Conservation (phyloP, 2,797 vertebrate genomes). For the Liparis tanakae region DNA sequence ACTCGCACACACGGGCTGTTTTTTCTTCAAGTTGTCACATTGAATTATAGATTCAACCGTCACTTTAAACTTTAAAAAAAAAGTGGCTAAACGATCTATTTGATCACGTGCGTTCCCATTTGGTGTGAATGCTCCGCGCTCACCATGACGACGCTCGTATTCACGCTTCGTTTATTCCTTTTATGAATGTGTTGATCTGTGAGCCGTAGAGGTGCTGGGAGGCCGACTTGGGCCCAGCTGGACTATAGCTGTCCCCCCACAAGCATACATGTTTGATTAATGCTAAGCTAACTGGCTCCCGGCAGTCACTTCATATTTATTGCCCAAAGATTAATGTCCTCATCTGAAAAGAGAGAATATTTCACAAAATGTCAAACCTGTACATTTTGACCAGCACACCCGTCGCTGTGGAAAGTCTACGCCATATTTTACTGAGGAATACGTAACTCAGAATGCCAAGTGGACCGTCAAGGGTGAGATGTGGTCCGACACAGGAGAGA, state of each 20-base stretch:
- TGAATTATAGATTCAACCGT: neutral
- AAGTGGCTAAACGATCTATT: neutral
- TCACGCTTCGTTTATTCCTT: neutral
- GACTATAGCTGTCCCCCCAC: too few species aligned
- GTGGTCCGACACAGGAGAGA: conserved; percentile 59
- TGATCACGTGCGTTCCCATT: neutral
- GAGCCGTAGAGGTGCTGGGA: neutral
- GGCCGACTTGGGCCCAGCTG: neutral
- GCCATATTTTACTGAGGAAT: conserved; percentile 16
- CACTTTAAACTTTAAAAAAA: neutral
- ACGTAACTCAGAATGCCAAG: conserved; percentile 53
- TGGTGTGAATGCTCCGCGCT: neutral
- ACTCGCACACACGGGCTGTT: neutral
- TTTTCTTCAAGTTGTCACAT: neutral
- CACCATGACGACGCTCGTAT: neutral
- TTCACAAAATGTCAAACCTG: neutral
- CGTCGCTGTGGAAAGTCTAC: neutral
- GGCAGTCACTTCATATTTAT: neutral
- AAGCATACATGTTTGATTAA: neutral
- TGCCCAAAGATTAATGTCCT: neutral
- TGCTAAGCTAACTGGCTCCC: neutral
- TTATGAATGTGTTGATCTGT: neutral
- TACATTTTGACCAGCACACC: neutral
- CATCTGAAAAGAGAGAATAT: neutral
- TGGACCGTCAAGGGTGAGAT: conserved; percentile 50